phyloP scores from a whole-genome alignment of 2,113 vertebrate genomes.

The Chelonoidis abingdonii region DNA sequence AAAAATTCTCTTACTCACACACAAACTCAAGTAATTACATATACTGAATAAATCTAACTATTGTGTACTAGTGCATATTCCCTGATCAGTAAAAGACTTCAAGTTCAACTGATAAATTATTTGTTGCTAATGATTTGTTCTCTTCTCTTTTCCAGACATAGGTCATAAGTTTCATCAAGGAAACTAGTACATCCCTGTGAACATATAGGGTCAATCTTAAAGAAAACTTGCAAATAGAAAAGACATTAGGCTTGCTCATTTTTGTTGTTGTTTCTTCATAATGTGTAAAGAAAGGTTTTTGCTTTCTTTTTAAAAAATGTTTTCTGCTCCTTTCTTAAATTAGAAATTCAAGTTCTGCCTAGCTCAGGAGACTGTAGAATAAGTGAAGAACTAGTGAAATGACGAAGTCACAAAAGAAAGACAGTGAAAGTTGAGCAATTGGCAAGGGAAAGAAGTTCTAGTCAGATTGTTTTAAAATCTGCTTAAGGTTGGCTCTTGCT shows the following conservation, averaged over 20 bases:
- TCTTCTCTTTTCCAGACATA: not conserved
- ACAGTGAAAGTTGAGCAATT: not conserved
- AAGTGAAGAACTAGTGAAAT: not conserved
- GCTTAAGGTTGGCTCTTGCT: not conserved
- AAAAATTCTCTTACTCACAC: not conserved
- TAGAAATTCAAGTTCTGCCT: not conserved
- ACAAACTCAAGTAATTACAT: not conserved
- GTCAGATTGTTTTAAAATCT: not conserved
- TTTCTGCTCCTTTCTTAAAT: not conserved
- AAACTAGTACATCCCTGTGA: not conserved
- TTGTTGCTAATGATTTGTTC: not conserved
- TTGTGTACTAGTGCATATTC: not conserved
- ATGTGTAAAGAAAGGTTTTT: not conserved
- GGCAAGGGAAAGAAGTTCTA: not conserved
- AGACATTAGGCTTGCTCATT: not conserved
- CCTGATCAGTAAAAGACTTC: not conserved
- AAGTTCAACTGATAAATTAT: not conserved
- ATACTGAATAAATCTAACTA: not conserved
- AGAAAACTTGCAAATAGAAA: fast-evolving
- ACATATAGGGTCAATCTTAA: fast-evolving
- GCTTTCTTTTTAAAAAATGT: not conserved
- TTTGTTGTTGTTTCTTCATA: not conserved
- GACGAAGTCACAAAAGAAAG: not conserved
- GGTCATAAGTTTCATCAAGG: not conserved
- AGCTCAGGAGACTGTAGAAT: not conserved